These are phyloP conservation scores for Trachelipus rathkii DNA, from an alignment of 1,140 invertebrate species.

Conservation along the genomic window DNA sequence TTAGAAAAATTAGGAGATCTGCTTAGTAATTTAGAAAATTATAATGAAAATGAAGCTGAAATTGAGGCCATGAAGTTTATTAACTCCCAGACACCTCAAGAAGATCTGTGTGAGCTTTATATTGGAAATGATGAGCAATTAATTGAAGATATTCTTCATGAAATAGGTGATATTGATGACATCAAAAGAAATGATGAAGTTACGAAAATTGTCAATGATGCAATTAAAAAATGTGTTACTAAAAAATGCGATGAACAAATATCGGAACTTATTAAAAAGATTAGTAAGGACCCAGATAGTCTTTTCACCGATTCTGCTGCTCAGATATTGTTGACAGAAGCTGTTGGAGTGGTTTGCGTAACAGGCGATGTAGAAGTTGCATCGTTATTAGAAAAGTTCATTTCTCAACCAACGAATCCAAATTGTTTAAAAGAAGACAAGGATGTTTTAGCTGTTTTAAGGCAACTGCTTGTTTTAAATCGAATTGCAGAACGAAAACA, in stretches of 20 bases:
- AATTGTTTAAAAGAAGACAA: slow-evolving; percentile 58
- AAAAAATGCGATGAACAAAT: slow-evolving; percentile 43
- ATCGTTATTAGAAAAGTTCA: slow-evolving; percentile 56
- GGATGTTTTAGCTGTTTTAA: slow-evolving; percentile 63
- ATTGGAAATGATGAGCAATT: slow-evolving; percentile 41
- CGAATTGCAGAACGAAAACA: slow-evolving; percentile 56
- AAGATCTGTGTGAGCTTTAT: slow-evolving; percentile 37
- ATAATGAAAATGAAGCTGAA: slow-evolving; percentile 21
- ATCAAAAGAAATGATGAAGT: slow-evolving; percentile 41
- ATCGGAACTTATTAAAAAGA: slow-evolving; percentile 39
- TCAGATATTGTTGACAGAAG: slow-evolving; percentile 61
- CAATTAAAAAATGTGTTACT: slow-evolving; percentile 37
- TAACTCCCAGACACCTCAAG: slow-evolving; percentile 22
- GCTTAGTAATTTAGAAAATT: slow-evolving; percentile 28
- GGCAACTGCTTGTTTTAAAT: slow-evolving; percentile 65
- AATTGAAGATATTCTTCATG: slow-evolving; percentile 36
- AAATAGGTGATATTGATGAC: slow-evolving; percentile 37
- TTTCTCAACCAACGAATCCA: slow-evolving; percentile 60
- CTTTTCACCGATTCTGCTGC: slow-evolving; percentile 50
- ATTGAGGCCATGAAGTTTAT: slow-evolving; percentile 33
- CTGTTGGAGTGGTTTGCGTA: slow-evolving; percentile 64
- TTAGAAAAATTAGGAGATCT: slow-evolving; percentile 33
- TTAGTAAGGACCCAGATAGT: slow-evolving; percentile 34
- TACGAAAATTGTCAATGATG: slow-evolving; percentile 30
- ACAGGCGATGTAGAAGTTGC: slow-evolving; percentile 64